Base-by-base conservation (phyloP, 2,888 invertebrate species). In the Megamerina dolium region DNA sequence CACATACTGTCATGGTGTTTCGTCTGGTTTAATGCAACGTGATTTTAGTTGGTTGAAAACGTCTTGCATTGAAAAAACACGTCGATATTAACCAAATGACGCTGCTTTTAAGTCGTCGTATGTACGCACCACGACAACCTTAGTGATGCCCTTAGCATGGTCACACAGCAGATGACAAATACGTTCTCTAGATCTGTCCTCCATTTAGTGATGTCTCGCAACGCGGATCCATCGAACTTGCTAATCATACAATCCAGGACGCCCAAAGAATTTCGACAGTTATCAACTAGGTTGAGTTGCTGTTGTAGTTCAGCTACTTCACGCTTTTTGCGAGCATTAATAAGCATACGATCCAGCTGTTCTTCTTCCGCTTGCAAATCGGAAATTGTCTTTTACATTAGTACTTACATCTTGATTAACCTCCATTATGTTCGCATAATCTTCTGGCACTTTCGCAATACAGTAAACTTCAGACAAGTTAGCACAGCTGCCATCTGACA, bases 31-130 rank as follows among this genome's bases (percentile, higher is more conserved):
- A 3, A 18, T 31, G n/a, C 21, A n/a, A 36, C 39, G 39, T 9
- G 39, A 20, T 14, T 23, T 19, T 16, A 31, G 14, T 23, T 31
- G 39, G 53, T 46, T 49, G 54, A 46, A 49, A 49, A 53, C 53
- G 23, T 39, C 52, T 55, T 56, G 58, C 46, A 52, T 52, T 46
- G 32, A 20, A 32, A 39, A 39, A 3, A 12, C 19, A 27, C 37
- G 27, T n/a, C 29, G 27, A 13, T 29, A 37, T 27, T 37, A 27
- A 17, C 12, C 13, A 18, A 29, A 18, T n/a, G 29, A 27, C 3
- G 37, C 37, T 27, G 5, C 23, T 12, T 36, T 36, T 14, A 36
- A 13, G 13, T 36, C 36, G 13, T 13, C 10, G 10, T 30, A 38
- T 4, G 29, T 19, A 18, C 30, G 38, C 18, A 30, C 30, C 10